These are phyloP conservation scores for Dissostichus mawsoni DNA, from an alignment of 2,113 vertebrate genomes.

Conservation along the genomic window DNA sequence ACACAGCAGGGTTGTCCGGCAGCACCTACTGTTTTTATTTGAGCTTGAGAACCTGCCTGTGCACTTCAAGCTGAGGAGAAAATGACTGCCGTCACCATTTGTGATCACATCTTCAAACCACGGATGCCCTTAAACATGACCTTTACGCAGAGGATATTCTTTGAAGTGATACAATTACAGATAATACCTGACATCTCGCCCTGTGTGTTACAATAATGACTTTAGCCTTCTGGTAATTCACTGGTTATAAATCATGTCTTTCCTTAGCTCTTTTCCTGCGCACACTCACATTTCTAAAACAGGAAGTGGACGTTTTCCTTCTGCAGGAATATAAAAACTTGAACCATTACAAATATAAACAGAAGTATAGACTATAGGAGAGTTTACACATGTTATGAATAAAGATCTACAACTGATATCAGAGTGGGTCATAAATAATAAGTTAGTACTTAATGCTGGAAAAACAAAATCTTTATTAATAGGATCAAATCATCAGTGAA, in stretches of 20 bases:
- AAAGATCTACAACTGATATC: too few relatives aligned
- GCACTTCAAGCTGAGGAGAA: slow-evolving; percentile 31
- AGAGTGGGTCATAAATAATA: too few relatives aligned
- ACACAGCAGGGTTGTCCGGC: slow-evolving; percentile 1
- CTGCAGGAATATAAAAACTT: background rate
- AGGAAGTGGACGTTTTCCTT: background rate
- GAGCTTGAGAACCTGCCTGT: slow-evolving; percentile 11
- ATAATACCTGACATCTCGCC: background rate
- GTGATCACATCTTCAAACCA: slow-evolving; percentile 17
- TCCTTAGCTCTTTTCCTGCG: background rate
- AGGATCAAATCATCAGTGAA: too few relatives aligned
- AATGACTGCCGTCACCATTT: slow-evolving; percentile 7
- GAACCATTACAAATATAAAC: background rate
- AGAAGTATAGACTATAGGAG: background rate
- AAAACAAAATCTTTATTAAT: too few relatives aligned
- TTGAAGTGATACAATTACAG: slow-evolving; percentile 9
- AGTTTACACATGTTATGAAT: too few relatives aligned
- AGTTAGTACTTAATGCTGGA: too few relatives aligned
- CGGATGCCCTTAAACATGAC: slow-evolving; percentile 25
- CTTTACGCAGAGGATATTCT: slow-evolving; percentile 5
- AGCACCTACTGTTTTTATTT: slow-evolving; percentile 29
- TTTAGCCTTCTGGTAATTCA: background rate
- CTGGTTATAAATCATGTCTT: background rate
- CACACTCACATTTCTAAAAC: background rate
- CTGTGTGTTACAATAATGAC: background rate